These are phyloP conservation scores for Felis catus DNA, from an alignment of 2,113 vertebrate species.

Conservation along the genomic window DNA sequence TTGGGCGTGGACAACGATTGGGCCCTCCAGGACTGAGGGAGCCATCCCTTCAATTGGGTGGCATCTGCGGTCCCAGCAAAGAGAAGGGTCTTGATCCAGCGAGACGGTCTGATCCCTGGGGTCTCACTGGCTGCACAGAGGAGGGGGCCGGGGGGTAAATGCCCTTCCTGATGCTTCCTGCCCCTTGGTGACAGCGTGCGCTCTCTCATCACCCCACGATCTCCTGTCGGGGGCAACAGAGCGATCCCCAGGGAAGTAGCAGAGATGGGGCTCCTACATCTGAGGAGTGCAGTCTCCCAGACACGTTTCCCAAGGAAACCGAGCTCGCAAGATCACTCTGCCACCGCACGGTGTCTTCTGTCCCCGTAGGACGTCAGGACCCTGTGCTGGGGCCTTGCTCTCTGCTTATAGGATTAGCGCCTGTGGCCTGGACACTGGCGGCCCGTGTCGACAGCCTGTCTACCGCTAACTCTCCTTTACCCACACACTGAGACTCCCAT, in stretches of 20 bases:
- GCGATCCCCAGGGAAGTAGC: no score
- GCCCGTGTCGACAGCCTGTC: not conserved
- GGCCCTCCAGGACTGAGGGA: not conserved
- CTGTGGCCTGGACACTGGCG: accelerated
- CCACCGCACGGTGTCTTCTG: accelerated
- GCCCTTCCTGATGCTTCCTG: not conserved
- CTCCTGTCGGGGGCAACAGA: not conserved
- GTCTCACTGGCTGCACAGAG: not conserved
- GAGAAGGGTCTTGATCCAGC: not conserved
- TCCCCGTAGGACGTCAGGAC: accelerated
- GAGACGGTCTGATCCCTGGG: not conserved
- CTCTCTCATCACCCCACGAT: not conserved
- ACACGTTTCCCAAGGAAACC: not conserved
- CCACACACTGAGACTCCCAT: no score
- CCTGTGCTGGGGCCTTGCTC: no score
- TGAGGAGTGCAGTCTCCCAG: not conserved
- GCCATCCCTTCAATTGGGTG: accelerated
- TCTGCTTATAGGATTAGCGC: accelerated
- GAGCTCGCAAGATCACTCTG: not conserved
- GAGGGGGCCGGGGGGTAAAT: not conserved
- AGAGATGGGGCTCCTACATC: accelerated
- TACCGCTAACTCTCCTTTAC: no score
- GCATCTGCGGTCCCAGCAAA: not conserved
- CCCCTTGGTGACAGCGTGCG: not conserved
- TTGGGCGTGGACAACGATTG: accelerated